Evolutionary conservation across 2,888 invertebrate genomes (phyloP).

Genomic region (Corbicula japonica): DNA sequence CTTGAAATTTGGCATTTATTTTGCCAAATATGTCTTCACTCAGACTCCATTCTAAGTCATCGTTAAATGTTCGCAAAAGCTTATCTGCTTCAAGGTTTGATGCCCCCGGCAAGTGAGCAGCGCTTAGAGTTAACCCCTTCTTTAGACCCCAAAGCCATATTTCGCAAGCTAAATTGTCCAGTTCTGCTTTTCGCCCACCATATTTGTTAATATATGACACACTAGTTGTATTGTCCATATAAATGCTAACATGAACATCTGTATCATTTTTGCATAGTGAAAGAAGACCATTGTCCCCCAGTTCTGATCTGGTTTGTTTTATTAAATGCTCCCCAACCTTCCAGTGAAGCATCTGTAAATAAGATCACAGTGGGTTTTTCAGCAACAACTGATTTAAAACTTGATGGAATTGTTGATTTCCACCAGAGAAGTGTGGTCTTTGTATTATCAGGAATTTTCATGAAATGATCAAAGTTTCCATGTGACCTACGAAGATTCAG

Average conservation of each 20-base stretch:
- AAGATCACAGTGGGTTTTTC: slow-evolving; percentile 1
- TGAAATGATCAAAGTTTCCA: slow-evolving; percentile 5
- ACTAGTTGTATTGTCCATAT: slow-evolving; percentile 20
- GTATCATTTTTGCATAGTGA: not conserved
- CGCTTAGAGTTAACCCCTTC: slow-evolving; percentile 23
- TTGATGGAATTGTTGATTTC: not conserved
- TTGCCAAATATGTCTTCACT: slow-evolving; percentile 9
- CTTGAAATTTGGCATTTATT: not conserved
- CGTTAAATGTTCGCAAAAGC: slow-evolving; percentile 42
- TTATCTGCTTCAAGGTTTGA: slow-evolving; percentile 42
- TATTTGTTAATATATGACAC: slow-evolving; percentile 35
- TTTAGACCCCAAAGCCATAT: slow-evolving; percentile 32
- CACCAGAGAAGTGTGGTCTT: not conserved
- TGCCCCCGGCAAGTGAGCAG: slow-evolving; percentile 48
- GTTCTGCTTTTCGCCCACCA: slow-evolving; percentile 11
- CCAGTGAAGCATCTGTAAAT: not conserved
- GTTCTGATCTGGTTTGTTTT: not conserved
- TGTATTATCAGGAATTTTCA: not conserved
- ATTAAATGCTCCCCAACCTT: slow-evolving; percentile 10
- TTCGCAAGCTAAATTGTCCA: slow-evolving; percentile 26
- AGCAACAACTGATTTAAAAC: not conserved
- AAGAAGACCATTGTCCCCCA: slow-evolving; percentile 1
- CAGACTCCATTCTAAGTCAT: slow-evolving; percentile 55
- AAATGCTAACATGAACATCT: slow-evolving; percentile 3
- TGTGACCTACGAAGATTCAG: not conserved